Evolutionary conservation across 2,888 invertebrate genomes (phyloP).

Genomic region (Drosophila neutralis): DNA sequence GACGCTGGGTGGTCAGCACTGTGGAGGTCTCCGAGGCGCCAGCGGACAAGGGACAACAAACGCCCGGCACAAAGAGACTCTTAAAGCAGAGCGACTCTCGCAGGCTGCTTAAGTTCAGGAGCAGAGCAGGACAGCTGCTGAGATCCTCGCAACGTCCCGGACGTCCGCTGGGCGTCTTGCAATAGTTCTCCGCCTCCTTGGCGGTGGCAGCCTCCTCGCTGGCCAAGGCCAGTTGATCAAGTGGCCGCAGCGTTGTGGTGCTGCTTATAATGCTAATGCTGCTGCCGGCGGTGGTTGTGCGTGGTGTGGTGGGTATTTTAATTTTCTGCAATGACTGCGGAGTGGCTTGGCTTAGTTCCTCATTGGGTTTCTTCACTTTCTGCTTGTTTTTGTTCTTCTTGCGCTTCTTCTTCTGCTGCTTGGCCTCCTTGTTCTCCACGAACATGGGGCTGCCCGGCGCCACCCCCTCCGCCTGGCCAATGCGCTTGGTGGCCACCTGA

Average conservation of each 20-base stretch:
- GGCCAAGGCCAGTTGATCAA: slow-evolving; percentile 82
- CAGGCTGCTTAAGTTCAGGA: slow-evolving; percentile 92
- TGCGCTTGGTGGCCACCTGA: slow-evolving; percentile 72
- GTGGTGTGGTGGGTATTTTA: slow-evolving; percentile 71
- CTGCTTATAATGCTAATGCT: slow-evolving; percentile 31
- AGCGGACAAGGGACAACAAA: slow-evolving; percentile 91
- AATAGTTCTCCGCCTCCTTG: slow-evolving; percentile 87
- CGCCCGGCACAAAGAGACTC: slow-evolving; percentile 95
- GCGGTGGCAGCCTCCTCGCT: slow-evolving; percentile 84
- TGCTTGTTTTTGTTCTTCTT: slow-evolving; percentile 82
- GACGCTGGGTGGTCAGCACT: slow-evolving; percentile 82
- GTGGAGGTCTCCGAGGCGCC: slow-evolving; percentile 69
- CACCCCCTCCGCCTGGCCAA: slow-evolving; percentile 63
- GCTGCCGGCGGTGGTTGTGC: slow-evolving; percentile 65
- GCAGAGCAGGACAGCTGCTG: slow-evolving; percentile 93
- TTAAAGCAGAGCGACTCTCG: slow-evolving; percentile 96
- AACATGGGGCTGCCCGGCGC: slow-evolving; percentile 68
- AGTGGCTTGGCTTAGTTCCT: slow-evolving; percentile 56
- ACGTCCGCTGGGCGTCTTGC: slow-evolving; percentile 92
- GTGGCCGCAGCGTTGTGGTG: slow-evolving; percentile 49
- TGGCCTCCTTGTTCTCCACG: slow-evolving; percentile 82
- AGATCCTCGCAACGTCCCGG: slow-evolving; percentile 94
- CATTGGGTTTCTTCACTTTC: slow-evolving; percentile 81
- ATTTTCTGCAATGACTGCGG: slow-evolving; percentile 69
- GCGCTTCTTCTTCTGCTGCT: slow-evolving; percentile 80